Evolutionary conservation across 1,140 invertebrate species (phyloP).

Genomic region (Eulimnadia texana): DNA sequence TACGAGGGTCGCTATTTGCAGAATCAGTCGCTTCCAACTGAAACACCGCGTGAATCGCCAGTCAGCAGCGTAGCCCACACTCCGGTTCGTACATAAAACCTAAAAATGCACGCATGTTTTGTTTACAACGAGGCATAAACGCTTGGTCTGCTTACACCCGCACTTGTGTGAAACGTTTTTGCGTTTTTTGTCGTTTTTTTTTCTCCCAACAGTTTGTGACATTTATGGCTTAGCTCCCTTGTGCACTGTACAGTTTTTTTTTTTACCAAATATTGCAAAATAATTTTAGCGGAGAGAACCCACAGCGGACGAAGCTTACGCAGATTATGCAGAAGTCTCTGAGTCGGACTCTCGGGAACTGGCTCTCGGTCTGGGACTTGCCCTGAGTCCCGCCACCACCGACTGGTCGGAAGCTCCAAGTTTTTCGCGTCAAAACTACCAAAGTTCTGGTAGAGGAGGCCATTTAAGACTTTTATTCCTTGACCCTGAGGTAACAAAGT

Average conservation of each 20-base stretch:
- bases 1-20: neutral
- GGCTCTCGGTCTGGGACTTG: slow-evolving; percentile 15
- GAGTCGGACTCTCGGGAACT: slow-evolving; percentile 15
- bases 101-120: too few species aligned
- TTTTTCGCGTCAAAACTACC: neutral
- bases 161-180: neutral
- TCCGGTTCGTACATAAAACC: neutral
- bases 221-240: neutral
- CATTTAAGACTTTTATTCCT: neutral
- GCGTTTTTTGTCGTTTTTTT: neutral
- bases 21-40: neutral
- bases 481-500: neutral
- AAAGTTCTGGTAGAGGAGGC: neutral
- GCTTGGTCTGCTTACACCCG: neutral
- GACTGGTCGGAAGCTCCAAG: neutral
- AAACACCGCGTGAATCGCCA: neutral
- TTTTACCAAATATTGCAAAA: neutral
- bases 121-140: too few species aligned
- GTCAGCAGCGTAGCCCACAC: neutral
- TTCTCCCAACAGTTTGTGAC: neutral
- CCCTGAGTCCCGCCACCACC: neutral
- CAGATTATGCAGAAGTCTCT: slow-evolving; percentile 17
- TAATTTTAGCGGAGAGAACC: neutral
- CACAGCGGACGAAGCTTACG: slow-evolving; percentile 13
- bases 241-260: neutral